Conservation (phyloP, 1,140 invertebrate species). For the Zaprionus taronus region DNA sequence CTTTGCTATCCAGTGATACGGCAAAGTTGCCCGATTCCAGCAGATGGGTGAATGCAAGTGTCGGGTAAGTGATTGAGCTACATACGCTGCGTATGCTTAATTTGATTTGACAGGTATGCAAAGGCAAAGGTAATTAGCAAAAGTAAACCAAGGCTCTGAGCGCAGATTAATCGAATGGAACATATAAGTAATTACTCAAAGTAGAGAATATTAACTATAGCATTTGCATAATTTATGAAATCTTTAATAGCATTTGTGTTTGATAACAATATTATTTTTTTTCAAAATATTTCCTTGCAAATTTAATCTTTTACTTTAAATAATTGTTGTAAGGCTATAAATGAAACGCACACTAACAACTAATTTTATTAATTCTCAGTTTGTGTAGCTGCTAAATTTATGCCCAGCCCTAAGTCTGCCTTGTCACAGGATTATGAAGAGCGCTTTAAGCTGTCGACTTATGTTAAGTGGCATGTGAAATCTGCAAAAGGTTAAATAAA, state of each 20-base stretch:
- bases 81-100: constrained; percentile 68
- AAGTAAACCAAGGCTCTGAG: not conserved
- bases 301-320: not conserved
- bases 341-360: not conserved
- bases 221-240: not conserved
- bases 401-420: not conserved
- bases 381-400: not conserved
- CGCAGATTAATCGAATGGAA: not conserved
- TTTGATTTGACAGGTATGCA: constrained; percentile 33
- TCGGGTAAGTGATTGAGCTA: constrained; percentile 32
- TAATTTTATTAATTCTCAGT: not conserved
- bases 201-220: not conserved
- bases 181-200: not conserved
- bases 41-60: not conserved
- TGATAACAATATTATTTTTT: not conserved
- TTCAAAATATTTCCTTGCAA: not conserved
- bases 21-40: constrained; percentile 19
- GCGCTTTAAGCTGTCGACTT: constrained; percentile 27
- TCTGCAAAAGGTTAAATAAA: constrained; percentile 39
- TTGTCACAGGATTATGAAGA: constrained; percentile 1
- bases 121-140: constrained; percentile 9
- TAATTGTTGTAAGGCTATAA: not conserved
- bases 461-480: constrained; percentile 33
- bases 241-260: not conserved
- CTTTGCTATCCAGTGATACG: constrained; percentile 19